These are phyloP conservation scores for Euura lappo DNA, from an alignment of 1,140 invertebrate species.

Conservation along the genomic window DNA sequence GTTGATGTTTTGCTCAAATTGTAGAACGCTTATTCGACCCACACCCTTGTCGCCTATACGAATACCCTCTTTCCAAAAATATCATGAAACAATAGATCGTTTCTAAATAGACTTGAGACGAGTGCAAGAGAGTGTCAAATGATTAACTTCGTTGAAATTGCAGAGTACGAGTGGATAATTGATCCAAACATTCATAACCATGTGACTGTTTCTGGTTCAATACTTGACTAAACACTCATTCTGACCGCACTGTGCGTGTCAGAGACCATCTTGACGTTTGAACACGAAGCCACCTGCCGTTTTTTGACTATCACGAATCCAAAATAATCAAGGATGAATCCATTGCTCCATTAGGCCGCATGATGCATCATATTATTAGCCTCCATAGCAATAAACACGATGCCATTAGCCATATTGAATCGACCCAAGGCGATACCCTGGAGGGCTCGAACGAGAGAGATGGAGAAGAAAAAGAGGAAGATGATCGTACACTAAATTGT, in stretches of 20 bases:
- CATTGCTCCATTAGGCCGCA: conserved; percentile 4
- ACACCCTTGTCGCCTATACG: background rate
- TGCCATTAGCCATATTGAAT: conserved; percentile 1
- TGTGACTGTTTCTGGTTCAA: background rate
- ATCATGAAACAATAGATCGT: conserved; percentile 1
- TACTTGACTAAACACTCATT: background rate
- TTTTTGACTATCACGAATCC: background rate
- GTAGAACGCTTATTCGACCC: background rate
- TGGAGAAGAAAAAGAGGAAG: too few relatives aligned
- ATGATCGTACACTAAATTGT: too few relatives aligned
- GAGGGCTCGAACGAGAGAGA: background rate
- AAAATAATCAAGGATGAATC: conserved; percentile 7
- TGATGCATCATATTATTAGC: conserved; percentile 7
- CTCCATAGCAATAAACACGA: background rate
- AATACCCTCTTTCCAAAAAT: conserved; percentile 2
- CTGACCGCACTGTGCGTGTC: background rate
- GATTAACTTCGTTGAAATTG: background rate
- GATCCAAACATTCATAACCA: too few relatives aligned
- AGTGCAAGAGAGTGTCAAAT: background rate
- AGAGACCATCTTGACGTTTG: background rate
- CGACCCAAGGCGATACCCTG: background rate
- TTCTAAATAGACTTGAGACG: background rate
- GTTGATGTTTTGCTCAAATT: conserved; percentile 7
- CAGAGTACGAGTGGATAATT: background rate
- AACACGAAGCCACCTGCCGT: conserved; percentile 4